Percentiles rank a stretch among this genome's conserved stretches.
phyloP scores from a whole-genome alignment of 2,888 invertebrate genomes.

The Trissoscelio sp. region DNA sequence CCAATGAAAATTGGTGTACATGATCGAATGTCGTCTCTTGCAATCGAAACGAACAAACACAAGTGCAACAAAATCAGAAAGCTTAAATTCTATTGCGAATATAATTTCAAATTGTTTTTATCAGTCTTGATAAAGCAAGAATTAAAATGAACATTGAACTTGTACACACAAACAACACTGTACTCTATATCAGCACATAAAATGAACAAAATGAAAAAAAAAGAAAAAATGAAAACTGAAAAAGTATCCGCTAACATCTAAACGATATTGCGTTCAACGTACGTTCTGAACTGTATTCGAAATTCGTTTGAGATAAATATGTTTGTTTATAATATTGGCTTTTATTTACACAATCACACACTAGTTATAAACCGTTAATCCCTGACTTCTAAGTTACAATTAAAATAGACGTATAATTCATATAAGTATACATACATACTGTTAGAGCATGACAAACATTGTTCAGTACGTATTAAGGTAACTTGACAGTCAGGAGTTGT shows the following conservation, averaged over 20 bases:
- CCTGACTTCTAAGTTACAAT: slow-evolving; percentile 44
- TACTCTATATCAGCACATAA: slow-evolving; percentile 27
- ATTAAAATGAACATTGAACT: neutral
- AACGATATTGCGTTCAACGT: slow-evolving; percentile 24
- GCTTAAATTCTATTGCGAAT: neutral
- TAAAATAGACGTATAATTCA: slow-evolving; percentile 18
- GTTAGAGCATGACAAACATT: neutral
- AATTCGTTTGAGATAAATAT: slow-evolving; percentile 33
- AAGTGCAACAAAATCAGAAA: neutral
- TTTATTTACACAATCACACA: slow-evolving; percentile 11
- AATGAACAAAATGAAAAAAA: slow-evolving; percentile 1
- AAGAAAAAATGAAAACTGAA: neutral
- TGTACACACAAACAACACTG: slow-evolving; percentile 10
- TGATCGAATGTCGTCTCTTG: slow-evolving; percentile 71
- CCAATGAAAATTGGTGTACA: slow-evolving; percentile 44
- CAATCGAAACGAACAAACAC: slow-evolving; percentile 28
- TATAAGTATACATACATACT: slow-evolving; percentile 4
- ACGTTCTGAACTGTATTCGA: slow-evolving; percentile 36
- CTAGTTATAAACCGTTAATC: slow-evolving; percentile 6
- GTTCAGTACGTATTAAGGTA: slow-evolving; percentile 8
- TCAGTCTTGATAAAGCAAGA: neutral
- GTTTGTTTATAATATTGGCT: slow-evolving; percentile 26
- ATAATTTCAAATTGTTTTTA: neutral
- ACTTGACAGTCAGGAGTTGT: slow-evolving; percentile 37
- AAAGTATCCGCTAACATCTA: slow-evolving; percentile 18